Conservation (phyloP, 2,797 vertebrate species). For the Liasis olivaceus region DNA sequence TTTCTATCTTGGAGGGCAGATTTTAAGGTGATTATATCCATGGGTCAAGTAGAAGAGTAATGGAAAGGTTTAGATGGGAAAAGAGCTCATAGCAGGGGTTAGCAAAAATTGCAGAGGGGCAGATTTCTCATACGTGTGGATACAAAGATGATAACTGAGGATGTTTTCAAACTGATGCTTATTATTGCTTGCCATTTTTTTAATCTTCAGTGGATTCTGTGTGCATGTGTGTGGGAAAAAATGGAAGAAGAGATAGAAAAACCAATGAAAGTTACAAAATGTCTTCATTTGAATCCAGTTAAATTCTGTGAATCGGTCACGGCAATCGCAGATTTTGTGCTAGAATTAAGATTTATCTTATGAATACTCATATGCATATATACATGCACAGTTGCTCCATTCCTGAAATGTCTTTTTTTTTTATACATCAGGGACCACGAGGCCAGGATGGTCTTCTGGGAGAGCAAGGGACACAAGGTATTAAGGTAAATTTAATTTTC, state of each 20-base stretch:
- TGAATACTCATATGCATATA: not conserved
- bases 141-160: not conserved
- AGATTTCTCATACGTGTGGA: not conserved
- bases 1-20: not conserved
- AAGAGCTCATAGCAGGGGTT: not conserved
- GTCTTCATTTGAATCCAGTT: not conserved
- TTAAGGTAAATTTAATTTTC: slow-evolving; percentile 81
- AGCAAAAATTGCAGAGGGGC: not conserved
- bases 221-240: not conserved
- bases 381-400: not conserved
- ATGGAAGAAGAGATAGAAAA: not conserved
- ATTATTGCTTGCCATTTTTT: not conserved
- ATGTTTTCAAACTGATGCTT: not conserved
- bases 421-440: slow-evolving; percentile 82
- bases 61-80: not conserved
- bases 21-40: not conserved
- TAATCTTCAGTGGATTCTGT: not conserved
- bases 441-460: slow-evolving; percentile 88
- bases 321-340: not conserved
- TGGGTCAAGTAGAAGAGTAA: not conserved
- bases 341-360: not conserved
- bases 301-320: not conserved
- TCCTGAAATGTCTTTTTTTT: not conserved
- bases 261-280: not conserved
- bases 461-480: slow-evolving; percentile 85